Evolutionary conservation across 2,113 vertebrate genomes (phyloP).

Genomic region (Danio rerio): DNA sequence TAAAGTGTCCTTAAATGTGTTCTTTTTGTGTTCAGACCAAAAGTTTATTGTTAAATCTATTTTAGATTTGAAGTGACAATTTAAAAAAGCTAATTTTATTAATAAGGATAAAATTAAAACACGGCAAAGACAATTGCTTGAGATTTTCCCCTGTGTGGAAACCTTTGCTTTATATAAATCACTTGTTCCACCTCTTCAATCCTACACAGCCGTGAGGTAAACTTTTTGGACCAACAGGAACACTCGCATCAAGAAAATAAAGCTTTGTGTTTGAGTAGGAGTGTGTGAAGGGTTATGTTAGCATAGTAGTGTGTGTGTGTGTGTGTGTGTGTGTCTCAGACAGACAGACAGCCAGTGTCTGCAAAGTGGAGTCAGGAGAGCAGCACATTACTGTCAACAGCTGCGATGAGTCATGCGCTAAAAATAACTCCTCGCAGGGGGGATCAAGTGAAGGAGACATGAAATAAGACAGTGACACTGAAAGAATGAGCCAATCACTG

Average conservation of each 20-base stretch:
- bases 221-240: not conserved
- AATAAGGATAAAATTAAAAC: no score
- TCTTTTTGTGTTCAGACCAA: not conserved
- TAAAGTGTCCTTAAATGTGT: no score
- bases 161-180: not conserved
- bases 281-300: conserved; percentile 27
- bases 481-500: conserved; percentile 19
- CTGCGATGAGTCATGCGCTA: conserved; percentile 63
- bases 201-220: not conserved
- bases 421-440: conserved; percentile 54
- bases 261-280: not conserved
- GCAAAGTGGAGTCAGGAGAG: conserved; percentile 43
- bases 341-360: conserved; percentile 47
- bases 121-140: not conserved
- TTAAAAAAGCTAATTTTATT: no score
- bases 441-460: conserved; percentile 1
- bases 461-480: conserved; percentile 13
- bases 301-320: conserved; percentile 6
- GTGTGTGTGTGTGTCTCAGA: not conserved
- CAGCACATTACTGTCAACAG: conserved; percentile 50
- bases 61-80: not conserved
- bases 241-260: not conserved
- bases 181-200: conserved; percentile 15
- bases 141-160: not conserved
- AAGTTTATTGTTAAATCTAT: not conserved